These are phyloP conservation scores for Lasioglossum malachurum DNA, from an alignment of 2,888 invertebrate species.

Conservation along the genomic window DNA sequence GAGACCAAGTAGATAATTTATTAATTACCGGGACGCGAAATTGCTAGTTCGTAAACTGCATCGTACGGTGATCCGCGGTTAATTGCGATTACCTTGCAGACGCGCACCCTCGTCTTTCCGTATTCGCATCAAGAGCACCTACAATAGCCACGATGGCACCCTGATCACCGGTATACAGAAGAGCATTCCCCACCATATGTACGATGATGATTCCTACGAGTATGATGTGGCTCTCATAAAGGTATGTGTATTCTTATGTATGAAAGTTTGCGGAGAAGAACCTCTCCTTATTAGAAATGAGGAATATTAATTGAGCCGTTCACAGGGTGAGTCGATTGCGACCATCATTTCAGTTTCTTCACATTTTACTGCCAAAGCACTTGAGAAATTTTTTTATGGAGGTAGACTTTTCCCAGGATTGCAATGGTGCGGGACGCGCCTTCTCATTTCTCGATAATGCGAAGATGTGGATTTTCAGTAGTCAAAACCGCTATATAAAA, in stretches of 20 bases:
- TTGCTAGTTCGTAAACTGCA: neutral
- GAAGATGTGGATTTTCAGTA: no score
- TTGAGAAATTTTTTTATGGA: no score
- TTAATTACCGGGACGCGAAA: conserved; percentile 21
- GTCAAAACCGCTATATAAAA: no score
- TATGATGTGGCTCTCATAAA: conserved; percentile 85
- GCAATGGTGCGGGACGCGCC: no score
- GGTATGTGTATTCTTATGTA: conserved; percentile 63
- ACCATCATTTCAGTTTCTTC: no score
- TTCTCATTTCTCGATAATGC: no score
- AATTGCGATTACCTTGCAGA: conserved; percentile 23
- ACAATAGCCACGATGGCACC: conserved; percentile 58
- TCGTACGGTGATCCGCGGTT: neutral
- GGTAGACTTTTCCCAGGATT: no score
- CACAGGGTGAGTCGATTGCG: no score
- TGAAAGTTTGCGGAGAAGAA: neutral
- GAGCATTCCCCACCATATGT: conserved; percentile 81
- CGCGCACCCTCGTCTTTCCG: neutral
- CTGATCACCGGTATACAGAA: conserved; percentile 69
- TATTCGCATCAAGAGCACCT: conserved; percentile 74
- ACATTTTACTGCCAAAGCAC: no score
- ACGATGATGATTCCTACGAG: conserved; percentile 80
- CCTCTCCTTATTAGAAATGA: neutral
- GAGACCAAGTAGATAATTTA: conserved; percentile 13
- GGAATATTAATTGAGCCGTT: neutral